A percentile compares a stretch with the other conserved stretches of the same genome.
Evolutionary conservation across 1,140 invertebrate species (phyloP).

Genomic region (Dryas iulia): DNA sequence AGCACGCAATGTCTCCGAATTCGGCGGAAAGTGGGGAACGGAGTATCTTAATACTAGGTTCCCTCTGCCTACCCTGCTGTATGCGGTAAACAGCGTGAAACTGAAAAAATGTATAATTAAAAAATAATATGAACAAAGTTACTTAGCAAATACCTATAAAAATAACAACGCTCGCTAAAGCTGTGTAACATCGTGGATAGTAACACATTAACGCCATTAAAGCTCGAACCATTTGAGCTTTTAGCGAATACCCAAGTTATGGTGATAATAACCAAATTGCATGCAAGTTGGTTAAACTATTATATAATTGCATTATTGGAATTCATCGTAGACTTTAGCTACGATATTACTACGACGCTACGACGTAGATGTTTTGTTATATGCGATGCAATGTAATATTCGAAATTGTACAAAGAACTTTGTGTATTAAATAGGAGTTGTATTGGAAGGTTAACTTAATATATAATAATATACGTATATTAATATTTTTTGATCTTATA

Average conservation of each 20-base stretch:
- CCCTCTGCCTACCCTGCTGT: too few relatives aligned
- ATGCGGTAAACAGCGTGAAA: too few relatives aligned
- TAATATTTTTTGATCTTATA: too few relatives aligned
- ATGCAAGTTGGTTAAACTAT: constrained; percentile 36
- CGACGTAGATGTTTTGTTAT: constrained; percentile 10
- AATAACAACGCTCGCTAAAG: background rate
- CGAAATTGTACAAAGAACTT: background rate
- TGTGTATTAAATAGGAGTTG: background rate
- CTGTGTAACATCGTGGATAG: constrained; percentile 14
- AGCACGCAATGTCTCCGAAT: too few relatives aligned
- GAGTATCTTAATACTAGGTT: too few relatives aligned
- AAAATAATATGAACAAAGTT: background rate
- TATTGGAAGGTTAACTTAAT: background rate
- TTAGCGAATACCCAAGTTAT: constrained; percentile 36
- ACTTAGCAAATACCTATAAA: background rate
- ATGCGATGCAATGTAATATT: background rate
- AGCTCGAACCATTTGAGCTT: constrained; percentile 34
- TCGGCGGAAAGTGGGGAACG: too few relatives aligned
- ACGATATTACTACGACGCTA: constrained; percentile 24
- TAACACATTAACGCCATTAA: constrained; percentile 32
- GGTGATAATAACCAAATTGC: constrained; percentile 38
- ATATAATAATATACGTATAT: too few relatives aligned
- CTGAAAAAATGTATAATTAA: too few relatives aligned
- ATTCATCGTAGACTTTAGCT: constrained; percentile 31
- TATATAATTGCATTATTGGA: constrained; percentile 36